Percentiles rank a stretch among this genome's conserved stretches.
phyloP scores from a whole-genome alignment of 2,113 vertebrate genomes.

The Nannospalax galili region DNA sequence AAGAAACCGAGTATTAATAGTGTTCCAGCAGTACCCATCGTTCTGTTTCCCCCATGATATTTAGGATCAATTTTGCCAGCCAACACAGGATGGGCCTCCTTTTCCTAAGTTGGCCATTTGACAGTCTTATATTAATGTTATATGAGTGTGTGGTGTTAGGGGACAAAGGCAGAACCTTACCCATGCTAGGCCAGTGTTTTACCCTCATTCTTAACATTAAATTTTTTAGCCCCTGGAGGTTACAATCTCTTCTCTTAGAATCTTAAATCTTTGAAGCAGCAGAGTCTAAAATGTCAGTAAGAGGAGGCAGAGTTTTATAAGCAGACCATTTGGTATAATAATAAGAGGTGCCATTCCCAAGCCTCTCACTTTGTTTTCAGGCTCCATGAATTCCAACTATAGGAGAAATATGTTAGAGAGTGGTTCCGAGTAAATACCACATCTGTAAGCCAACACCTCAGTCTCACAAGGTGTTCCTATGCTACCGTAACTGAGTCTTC shows the following conservation, averaged over 20 bases:
- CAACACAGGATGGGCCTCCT: not conserved
- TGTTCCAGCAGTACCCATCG: not conserved
- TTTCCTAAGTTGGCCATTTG: not conserved
- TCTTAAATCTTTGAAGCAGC: not conserved
- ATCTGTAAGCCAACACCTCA: constrained; percentile 12
- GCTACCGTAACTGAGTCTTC: constrained; percentile 3
- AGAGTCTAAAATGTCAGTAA: constrained; percentile 53
- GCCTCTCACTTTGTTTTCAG: constrained; percentile 42
- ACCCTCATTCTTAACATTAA: not conserved
- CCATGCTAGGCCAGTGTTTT: not conserved
- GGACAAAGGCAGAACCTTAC: not conserved
- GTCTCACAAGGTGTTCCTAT: constrained; percentile 17
- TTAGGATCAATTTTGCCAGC: not conserved
- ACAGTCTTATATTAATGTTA: not conserved
- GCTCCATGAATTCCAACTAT: not conserved
- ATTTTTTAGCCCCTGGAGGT: not conserved
- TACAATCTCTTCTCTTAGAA: not conserved
- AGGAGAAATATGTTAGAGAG: constrained; percentile 22
- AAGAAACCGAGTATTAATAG: not conserved
- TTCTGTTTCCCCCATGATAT: not conserved
- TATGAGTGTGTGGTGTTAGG: not conserved
- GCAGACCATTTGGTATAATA: constrained; percentile 32
- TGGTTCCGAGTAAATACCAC: constrained; percentile 29
- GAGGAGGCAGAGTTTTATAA: constrained; percentile 13
- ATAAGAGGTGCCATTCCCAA: constrained; percentile 10